phyloP scores from a whole-genome alignment of 2,888 invertebrate genomes.

The Euclidia mi region DNA sequence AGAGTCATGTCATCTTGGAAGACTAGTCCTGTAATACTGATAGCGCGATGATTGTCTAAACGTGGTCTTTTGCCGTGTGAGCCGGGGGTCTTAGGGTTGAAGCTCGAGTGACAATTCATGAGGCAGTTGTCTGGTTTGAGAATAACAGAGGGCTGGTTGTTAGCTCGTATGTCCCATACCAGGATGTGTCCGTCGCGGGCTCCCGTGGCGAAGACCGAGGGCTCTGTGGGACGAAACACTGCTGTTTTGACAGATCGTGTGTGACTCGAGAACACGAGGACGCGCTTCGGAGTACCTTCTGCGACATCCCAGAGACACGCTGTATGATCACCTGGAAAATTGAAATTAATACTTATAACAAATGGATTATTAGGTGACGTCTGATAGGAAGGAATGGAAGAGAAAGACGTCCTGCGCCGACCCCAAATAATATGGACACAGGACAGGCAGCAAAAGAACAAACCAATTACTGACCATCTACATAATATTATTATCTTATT shows the following conservation, averaged over 20 bases:
- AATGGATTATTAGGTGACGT: no score
- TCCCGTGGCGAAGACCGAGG: conserved; percentile 96
- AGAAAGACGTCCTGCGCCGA: no score
- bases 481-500: no score
- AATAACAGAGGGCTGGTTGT: conserved; percentile 75
- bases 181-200: conserved; percentile 96
- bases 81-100: conserved; percentile 84
- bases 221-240: conserved; percentile 92
- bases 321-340: conserved; percentile 93
- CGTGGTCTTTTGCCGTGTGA: conserved; percentile 87
- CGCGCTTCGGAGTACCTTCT: conserved; percentile 81
- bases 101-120: conserved; percentile 91
- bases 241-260: conserved; percentile 95
- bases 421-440: no score
- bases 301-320: conserved; percentile 94
- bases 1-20: conserved; percentile 95
- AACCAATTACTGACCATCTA: no score
- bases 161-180: conserved; percentile 93
- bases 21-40: conserved; percentile 95
- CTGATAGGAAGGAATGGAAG: no score
- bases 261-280: conserved; percentile 93
- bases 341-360: background rate
- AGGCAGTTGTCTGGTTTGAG: conserved; percentile 93
- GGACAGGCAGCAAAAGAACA: no score
- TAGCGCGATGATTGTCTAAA: conserved; percentile 87